Evolutionary conservation across 2,797 vertebrate genomes (phyloP), one percentile per base, ranked within the genome.

Genomic region (Clarias pachynema): DNA sequence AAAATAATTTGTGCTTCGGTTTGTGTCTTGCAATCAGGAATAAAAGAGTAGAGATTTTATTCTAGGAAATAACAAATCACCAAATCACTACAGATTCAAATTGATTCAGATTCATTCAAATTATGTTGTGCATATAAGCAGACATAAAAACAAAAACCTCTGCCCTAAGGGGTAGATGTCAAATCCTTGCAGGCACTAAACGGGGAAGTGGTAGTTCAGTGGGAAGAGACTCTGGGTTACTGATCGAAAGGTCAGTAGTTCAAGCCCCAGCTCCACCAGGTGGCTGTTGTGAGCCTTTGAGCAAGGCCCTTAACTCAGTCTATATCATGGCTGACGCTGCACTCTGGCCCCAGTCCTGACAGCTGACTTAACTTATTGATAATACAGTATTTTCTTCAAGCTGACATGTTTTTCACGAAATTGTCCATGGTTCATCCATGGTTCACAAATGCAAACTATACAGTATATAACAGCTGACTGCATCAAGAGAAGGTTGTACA

Each of bases 1-100:
- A 84, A 85, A 88, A 81, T 31, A 68, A 82, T 84, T 59, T 49
- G 77, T 85, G 83, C 85, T 87, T 79, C 26, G 40, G 78, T 62
- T 73, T 65, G 72, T 79, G 63, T 87, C 57, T 79, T 84, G 81
- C 69, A 60, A 82, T 79, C 80, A 81, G 78, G 20, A 84, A 89
- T 84, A 84, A 87, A 44, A 86, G 53, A 56, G 60, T 56, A 75
- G 24, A 16, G 44, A 84, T 53, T 24, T 59, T 57, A 65, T 79
- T 79, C n/a, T 85, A 59, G 53, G 62, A 73, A 68, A 62, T 31
- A 74, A 31, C 8, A 81, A 37, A 22, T 26, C 15, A 29, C 15
- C 15, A 22, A 49, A 79, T 37, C 40, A 84, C 29, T 44, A 62
- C 12, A 79, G 20, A 63, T 18, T 79, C n/a, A 9, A 14, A 40